These are phyloP conservation scores for Lamellibrachia satsuma DNA, from an alignment of 2,888 invertebrate species.

Conservation along the genomic window DNA sequence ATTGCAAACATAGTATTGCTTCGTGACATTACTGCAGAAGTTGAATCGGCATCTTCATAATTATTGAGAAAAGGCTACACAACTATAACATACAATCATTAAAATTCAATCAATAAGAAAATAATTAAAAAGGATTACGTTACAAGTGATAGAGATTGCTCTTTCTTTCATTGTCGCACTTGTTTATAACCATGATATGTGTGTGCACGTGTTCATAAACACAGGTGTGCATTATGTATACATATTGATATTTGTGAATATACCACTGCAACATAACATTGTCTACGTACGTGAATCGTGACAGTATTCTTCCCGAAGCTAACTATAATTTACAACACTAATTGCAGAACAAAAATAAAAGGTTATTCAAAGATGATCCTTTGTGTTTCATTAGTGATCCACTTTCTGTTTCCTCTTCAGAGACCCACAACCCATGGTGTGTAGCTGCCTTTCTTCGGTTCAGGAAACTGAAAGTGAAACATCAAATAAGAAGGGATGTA, in stretches of 20 bases:
- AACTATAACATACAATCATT: no score
- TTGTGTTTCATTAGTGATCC: not conserved
- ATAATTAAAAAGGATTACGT: no score
- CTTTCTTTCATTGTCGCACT: not conserved
- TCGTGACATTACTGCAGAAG: no score
- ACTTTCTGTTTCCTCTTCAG: slow-evolving; percentile 14
- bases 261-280: not conserved
- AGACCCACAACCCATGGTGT: slow-evolving; percentile 56
- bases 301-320: not conserved
- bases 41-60: no score
- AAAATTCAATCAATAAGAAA: no score
- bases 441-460: slow-evolving; percentile 49
- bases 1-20: not conserved
- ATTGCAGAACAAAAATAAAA: not conserved
- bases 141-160: no score
- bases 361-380: not conserved
- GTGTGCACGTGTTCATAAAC: not conserved
- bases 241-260: not conserved
- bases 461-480: slow-evolving; percentile 51
- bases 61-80: no score
- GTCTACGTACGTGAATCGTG: not conserved
- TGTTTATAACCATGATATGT: not conserved
- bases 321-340: not conserved
- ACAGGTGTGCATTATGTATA: no score
- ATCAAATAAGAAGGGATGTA: not conserved